Conservation (phyloP, 2,888 invertebrate species). For the Malthinus flaveolus region DNA sequence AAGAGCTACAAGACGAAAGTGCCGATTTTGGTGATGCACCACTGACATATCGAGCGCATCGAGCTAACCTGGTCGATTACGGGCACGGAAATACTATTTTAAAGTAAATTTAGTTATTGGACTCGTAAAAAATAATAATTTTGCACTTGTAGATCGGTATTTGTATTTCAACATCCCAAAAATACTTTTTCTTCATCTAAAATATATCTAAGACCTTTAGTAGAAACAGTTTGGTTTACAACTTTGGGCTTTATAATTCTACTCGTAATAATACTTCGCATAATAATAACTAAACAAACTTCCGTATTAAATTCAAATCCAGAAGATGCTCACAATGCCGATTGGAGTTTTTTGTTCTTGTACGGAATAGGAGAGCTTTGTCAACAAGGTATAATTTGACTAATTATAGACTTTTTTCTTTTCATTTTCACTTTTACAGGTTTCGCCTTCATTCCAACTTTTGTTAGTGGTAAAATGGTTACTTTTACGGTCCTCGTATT, state of each 20-base stretch:
- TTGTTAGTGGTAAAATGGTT: conserved; percentile 42
- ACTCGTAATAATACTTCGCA: conserved; percentile 40
- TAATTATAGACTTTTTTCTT: background rate
- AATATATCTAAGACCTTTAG: conserved; percentile 67
- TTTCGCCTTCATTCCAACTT: conserved; percentile 42
- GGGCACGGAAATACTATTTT: conserved; percentile 65
- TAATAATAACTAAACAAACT: conserved; percentile 38
- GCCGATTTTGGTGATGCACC: conserved; percentile 70
- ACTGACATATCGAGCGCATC: conserved; percentile 65
- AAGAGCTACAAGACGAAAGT: conserved; percentile 59
- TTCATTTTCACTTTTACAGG: background rate
- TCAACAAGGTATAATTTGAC: conserved; percentile 45
- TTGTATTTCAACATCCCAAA: conserved; percentile 71
- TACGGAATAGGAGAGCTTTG: conserved; percentile 51
- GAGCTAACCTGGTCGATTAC: conserved; percentile 53
- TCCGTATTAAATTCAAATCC: conserved; percentile 7
- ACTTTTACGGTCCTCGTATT: conserved; percentile 53
- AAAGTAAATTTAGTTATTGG: conserved; percentile 54
- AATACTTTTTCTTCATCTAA: conserved; percentile 61
- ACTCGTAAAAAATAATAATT: too few relatives aligned
- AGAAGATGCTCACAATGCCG: conserved; percentile 47
- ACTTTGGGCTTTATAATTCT: conserved; percentile 37
- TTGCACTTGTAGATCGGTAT: conserved; percentile 57
- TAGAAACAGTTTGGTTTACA: conserved; percentile 61
- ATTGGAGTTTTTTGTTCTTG: conserved; percentile 56